Evolutionary conservation across 1,140 invertebrate species (phyloP).

Genomic region (Eupristina koningsbergeri): DNA sequence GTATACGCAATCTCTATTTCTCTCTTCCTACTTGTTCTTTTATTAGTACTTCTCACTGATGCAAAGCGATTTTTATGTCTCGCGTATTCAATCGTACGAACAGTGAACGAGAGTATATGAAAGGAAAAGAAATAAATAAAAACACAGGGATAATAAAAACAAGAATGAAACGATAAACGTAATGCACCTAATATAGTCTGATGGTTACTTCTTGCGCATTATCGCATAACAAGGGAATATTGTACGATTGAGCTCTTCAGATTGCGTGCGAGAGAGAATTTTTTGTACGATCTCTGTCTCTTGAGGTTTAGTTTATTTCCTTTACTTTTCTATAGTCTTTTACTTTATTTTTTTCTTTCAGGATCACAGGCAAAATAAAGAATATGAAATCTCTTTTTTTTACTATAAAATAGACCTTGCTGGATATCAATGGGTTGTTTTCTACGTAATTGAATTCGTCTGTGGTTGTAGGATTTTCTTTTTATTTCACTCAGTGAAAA

Average conservation of each 20-base stretch:
- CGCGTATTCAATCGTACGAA: constrained; percentile 54
- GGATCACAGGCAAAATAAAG: not conserved
- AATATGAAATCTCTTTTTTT: not conserved
- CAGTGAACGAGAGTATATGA: constrained; percentile 43
- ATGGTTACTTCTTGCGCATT: constrained; percentile 20
- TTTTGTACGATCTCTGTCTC: not conserved
- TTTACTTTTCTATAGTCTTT: not conserved
- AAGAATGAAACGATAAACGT: not conserved
- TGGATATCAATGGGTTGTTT: not conserved
- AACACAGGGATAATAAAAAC: not conserved
- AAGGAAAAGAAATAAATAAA: constrained; percentile 24
- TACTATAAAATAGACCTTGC: not conserved
- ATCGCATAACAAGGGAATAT: constrained; percentile 36
- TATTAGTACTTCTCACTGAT: not conserved
- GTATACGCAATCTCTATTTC: constrained; percentile 8
- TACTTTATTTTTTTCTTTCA: not conserved
- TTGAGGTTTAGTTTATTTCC: not conserved
- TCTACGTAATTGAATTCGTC: constrained; percentile 23
- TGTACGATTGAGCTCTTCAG: constrained; percentile 42
- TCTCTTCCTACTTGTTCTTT: not conserved
- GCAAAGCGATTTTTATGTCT: constrained; percentile 47
- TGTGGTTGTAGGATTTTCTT: not conserved
- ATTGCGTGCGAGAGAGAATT: constrained; percentile 18
- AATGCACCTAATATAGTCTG: constrained; percentile 8
- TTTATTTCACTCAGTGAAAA: not conserved